Evolutionary conservation across 2,113 vertebrate species (phyloP).

Genomic region (Platichthys stellatus): DNA sequence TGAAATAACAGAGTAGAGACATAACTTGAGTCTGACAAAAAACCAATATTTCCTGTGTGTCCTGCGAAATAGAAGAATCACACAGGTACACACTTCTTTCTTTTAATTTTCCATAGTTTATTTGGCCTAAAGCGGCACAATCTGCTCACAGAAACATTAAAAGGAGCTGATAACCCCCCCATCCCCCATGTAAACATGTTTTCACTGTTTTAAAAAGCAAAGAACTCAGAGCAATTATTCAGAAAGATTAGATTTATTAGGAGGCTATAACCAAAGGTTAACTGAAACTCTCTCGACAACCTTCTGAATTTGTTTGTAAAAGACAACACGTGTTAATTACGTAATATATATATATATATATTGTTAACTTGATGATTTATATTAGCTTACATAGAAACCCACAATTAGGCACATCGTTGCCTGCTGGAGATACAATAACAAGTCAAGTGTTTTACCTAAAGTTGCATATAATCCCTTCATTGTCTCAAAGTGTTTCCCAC

Average conservation of each 20-base stretch:
- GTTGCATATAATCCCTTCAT: slow-evolving; percentile 10
- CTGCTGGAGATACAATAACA: neutral
- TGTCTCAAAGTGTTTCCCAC: neutral
- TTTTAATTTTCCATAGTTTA: slow-evolving; percentile 5
- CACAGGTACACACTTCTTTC: neutral
- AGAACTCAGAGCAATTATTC: neutral
- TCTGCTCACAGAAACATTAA: neutral
- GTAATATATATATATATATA: too few relatives aligned
- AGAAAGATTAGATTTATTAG: neutral
- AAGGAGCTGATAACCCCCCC: neutral
- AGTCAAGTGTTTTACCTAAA: neutral
- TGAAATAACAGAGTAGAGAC: neutral
- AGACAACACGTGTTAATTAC: neutral
- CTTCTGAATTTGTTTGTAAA: neutral
- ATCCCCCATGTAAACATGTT: slow-evolving; percentile 22
- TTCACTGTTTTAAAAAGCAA: neutral
- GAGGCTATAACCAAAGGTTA: neutral
- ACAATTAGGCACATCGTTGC: neutral
- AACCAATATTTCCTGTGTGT: too few relatives aligned
- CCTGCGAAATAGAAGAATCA: neutral
- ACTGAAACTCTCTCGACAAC: neutral
- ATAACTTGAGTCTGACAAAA: too few relatives aligned
- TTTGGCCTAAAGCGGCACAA: slow-evolving; percentile 14
- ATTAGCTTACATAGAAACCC: neutral
- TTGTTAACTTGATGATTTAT: slow-evolving; percentile 2